Evolutionary conservation across 2,113 vertebrate species (phyloP).

Genomic region (Odontesthes bonariensis): DNA sequence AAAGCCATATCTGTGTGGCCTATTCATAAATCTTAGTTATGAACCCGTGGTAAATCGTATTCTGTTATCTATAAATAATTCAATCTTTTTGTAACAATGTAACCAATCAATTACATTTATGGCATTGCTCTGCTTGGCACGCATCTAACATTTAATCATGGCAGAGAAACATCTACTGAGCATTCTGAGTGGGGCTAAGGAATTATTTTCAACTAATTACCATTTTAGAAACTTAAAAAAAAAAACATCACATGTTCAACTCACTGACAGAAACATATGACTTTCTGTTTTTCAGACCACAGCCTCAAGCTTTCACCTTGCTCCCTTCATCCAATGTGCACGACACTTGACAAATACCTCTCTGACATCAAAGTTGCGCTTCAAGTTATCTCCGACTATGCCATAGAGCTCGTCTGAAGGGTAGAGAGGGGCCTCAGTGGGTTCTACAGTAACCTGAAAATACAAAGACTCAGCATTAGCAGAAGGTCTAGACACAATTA

Average conservation of each 20-base stretch:
- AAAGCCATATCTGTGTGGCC: neutral
- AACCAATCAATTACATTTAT: conserved; percentile 9
- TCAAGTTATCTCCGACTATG: conserved; percentile 93
- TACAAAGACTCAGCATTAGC: neutral
- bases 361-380: conserved; percentile 94
- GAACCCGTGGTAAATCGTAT: neutral
- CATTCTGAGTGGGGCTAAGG: neutral
- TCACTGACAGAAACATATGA: neutral
- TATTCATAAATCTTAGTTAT: neutral
- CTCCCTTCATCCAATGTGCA: neutral
- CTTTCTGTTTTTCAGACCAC: neutral
- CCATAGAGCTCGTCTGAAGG: conserved; percentile 97
- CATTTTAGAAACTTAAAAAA: neutral
- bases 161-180: neutral
- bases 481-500: neutral
- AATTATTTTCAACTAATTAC: conserved; percentile 16
- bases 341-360: conserved; percentile 84
- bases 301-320: neutral
- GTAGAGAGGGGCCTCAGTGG: conserved; percentile 90
- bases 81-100: neutral
- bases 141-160: conserved; percentile 2
- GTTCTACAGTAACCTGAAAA: conserved; percentile 88
- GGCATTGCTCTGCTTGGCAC: neutral
- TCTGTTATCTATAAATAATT: neutral
- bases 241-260: neutral